Evolutionary conservation across 2,888 invertebrate genomes (phyloP), one percentile per base, ranked within the genome.

Genomic region (Dicycla oo): DNA sequence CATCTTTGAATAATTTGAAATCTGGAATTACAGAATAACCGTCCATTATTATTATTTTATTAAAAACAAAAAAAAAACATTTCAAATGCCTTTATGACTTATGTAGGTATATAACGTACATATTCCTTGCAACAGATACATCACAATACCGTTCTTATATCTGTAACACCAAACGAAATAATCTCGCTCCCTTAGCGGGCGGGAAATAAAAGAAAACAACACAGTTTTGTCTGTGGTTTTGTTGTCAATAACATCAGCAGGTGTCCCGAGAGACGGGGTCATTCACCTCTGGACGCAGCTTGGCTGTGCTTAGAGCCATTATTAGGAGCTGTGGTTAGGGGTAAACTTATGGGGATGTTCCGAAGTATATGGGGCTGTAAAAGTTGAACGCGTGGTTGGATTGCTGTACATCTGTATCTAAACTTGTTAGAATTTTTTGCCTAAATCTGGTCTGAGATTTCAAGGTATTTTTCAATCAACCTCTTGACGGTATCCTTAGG

Each of bases 241-340:
- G 93, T 93, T 95, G 95, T 95, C 95, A 94, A 94, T 94, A 94
- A 94, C 95, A 95, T 94, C 94, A 93, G 93, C 92, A 93, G 94
- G 93, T 93, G 93, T 94, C 94, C 93, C 93, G 86, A 80, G 89
- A 94, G 89, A 94, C 77, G 88, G 87, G 94, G 94, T 93, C 94
- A 89, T 92, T 93, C 91, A 94, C 93, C 94, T 91, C 87, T 75
- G 82, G 78, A 76, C 74, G 73, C 78, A 87, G 87, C 86, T 85
- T 87, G 88, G 72, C 85, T 88, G 86, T 87, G 85, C 88, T 89
- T 89, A 90, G 76, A 75, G 73, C 86, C 87, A 85, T 88, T 89
- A 90, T 89, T 88, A 89, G 79, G 78, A 84, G 71, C 78, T 64
- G 78, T 82, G 84, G 86, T 88, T 86, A 87, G 85, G 86, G 85